These are phyloP conservation scores for Philopotamus ludificatus DNA, from an alignment of 1,140 invertebrate genomes.

Conservation along the genomic window DNA sequence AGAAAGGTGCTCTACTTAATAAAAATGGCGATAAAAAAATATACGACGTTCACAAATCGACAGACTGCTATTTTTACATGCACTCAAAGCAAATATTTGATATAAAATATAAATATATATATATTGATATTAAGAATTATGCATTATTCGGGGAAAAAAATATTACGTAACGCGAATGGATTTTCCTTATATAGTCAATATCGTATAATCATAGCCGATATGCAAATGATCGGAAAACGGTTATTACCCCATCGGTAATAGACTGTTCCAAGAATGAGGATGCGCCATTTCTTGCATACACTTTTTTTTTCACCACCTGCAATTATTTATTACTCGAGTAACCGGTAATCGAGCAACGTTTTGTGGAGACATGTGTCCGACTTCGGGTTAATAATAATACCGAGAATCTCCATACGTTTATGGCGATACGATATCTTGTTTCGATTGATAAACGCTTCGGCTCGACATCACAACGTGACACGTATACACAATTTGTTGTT, in stretches of 20 bases:
- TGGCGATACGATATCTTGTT: slow-evolving; percentile 30
- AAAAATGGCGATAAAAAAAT: too few species aligned
- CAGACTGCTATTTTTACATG: too few species aligned
- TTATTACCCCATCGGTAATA: too few species aligned
- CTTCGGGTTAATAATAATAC: slow-evolving; percentile 17
- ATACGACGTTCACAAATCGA: too few species aligned
- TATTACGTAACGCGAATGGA: too few species aligned
- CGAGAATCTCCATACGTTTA: slow-evolving; percentile 24
- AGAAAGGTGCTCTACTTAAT: slow-evolving; percentile 12
- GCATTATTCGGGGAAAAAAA: too few species aligned
- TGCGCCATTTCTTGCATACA: background rate
- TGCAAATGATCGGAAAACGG: too few species aligned
- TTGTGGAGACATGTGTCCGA: background rate
- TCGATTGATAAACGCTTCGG: slow-evolving; percentile 28
- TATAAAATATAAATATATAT: too few species aligned
- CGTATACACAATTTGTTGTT: slow-evolving; percentile 24
- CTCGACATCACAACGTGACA: slow-evolving; percentile 16
- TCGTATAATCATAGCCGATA: too few species aligned
- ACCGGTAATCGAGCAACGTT: slow-evolving; percentile 9
- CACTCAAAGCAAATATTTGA: too few species aligned
- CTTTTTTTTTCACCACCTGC: background rate
- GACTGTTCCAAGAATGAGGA: background rate
- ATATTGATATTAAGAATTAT: too few species aligned
- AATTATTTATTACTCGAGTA: background rate
- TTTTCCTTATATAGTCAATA: too few species aligned